Evolutionary conservation across 2,113 vertebrate genomes (phyloP).

Genomic region (Canis aureus): DNA sequence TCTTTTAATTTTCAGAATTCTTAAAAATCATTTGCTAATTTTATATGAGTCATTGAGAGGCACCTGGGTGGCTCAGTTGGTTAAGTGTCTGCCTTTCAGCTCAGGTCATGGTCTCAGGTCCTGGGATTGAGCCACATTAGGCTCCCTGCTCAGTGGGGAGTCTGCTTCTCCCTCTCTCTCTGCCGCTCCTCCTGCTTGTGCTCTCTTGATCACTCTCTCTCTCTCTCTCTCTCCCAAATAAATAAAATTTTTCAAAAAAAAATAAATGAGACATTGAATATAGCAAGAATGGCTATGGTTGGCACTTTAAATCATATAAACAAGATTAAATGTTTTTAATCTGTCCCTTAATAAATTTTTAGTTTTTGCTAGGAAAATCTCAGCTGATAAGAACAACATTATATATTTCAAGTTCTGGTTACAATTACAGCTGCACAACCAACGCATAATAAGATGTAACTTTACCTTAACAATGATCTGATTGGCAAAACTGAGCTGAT

Average conservation of each 20-base stretch:
- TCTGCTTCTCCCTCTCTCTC: too few relatives aligned
- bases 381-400: not conserved
- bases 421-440: not conserved
- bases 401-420: constrained; percentile 13
- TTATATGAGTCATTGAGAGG: not conserved
- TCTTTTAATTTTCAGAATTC: constrained; percentile 35
- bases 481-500: not conserved
- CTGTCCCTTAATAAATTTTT: not conserved
- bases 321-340: not conserved
- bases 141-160: too few relatives aligned
- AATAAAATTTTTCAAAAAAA: too few relatives aligned
- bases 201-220: too few relatives aligned
- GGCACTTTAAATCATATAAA: not conserved
- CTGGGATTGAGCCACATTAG: too few relatives aligned
- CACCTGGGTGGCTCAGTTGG: too few relatives aligned
- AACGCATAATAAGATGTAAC: not conserved
- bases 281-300: not conserved
- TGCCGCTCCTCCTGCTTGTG: too few relatives aligned
- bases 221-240: too few relatives aligned
- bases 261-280: not conserved
- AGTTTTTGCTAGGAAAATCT: not conserved
- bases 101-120: too few relatives aligned
- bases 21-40: constrained; percentile 51
- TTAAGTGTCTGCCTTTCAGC: too few relatives aligned
- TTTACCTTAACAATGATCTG: not conserved